Percentiles rank a stretch among this genome's conserved stretches.
Conservation (phyloP, 2,888 invertebrate species). For the Drosophila mulleri region DNA sequence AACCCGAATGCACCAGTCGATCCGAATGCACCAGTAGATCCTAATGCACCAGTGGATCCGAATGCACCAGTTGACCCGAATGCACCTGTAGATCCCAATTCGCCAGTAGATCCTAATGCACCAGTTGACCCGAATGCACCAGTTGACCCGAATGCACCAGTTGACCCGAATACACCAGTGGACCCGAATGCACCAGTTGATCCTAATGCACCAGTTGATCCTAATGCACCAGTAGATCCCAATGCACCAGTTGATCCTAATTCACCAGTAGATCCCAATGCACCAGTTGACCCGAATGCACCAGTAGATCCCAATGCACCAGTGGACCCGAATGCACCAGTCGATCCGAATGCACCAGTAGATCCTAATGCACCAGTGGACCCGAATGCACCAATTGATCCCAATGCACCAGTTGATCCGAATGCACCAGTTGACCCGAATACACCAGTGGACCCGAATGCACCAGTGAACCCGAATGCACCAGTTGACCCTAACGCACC, state of each 20-base stretch:
- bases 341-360: not conserved
- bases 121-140: slow-evolving; percentile 25
- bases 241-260: slow-evolving; percentile 9
- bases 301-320: slow-evolving; percentile 27
- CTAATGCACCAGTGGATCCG: slow-evolving; percentile 22
- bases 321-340: not conserved
- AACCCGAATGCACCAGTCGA: slow-evolving; percentile 32
- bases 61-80: slow-evolving; percentile 25
- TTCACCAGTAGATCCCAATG: slow-evolving; percentile 15
- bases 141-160: slow-evolving; percentile 31
- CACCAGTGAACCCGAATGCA: slow-evolving; percentile 28
- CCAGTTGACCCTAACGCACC: slow-evolving; percentile 7
- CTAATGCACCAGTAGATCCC: slow-evolving; percentile 29
- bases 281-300: slow-evolving; percentile 12
- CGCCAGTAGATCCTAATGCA: slow-evolving; percentile 10
- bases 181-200: slow-evolving; percentile 32
- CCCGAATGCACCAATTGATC: not conserved
- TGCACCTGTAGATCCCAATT: slow-evolving; percentile 14
- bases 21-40: slow-evolving; percentile 22
- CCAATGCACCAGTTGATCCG: not conserved
- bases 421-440: not conserved
- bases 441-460: slow-evolving; percentile 15
- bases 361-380: not conserved
- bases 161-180: slow-evolving; percentile 19
- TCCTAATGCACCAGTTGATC: slow-evolving; percentile 12